Percentiles rank a stretch among this genome's conserved stretches.
These are phyloP conservation scores for Caenorhabditis angaria DNA, from an alignment of 2,888 invertebrate genomes.

Conservation along the genomic window DNA sequence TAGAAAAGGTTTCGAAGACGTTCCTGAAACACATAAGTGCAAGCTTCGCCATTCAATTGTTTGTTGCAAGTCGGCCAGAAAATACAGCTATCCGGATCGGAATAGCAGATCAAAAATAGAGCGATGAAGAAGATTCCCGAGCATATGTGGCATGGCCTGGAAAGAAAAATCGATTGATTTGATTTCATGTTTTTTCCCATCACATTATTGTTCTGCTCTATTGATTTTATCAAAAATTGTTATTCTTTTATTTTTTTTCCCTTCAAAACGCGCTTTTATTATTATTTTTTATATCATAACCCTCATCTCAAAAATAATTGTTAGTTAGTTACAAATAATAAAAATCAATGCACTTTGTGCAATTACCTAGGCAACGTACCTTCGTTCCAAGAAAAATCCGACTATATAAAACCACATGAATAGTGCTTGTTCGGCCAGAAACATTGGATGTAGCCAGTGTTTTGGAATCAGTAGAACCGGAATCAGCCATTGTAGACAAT, in stretches of 20 bases:
- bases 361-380: slow-evolving; percentile 43
- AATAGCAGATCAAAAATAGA: slow-evolving; percentile 92
- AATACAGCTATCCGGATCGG: slow-evolving; percentile 89
- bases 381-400: slow-evolving; percentile 91
- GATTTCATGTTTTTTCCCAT: no score
- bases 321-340: slow-evolving; percentile 4
- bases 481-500: slow-evolving; percentile 95
- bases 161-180: no score
- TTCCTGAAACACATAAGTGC: slow-evolving; percentile 54
- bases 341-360: not conserved
- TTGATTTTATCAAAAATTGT: no score
- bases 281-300: no score
- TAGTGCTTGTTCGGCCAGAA: slow-evolving; percentile 91
- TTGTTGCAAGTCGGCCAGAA: slow-evolving; percentile 79
- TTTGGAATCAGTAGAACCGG: slow-evolving; percentile 96
- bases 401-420: slow-evolving; percentile 94
- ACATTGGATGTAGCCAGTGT: slow-evolving; percentile 88
- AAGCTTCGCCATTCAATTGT: slow-evolving; percentile 61
- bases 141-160: slow-evolving; percentile 94
- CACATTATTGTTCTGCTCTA: no score
- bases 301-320: no score
- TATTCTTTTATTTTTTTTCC: no score
- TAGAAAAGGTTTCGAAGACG: slow-evolving; percentile 11
- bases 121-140: slow-evolving; percentile 92
- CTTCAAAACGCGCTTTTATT: no score